Conservation (phyloP, 2,113 vertebrate species). For the Ariopsis seemanni region DNA sequence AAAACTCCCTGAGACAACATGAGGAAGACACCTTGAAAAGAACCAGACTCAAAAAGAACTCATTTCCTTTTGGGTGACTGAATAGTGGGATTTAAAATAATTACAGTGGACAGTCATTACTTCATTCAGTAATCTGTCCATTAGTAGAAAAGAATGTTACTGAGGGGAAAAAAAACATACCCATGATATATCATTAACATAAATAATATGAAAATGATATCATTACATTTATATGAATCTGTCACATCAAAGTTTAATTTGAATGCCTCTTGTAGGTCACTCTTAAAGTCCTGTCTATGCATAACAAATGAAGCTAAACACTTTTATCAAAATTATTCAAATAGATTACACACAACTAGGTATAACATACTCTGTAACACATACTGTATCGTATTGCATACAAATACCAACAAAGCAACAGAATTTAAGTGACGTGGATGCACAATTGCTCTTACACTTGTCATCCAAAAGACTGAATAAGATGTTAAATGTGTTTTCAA, state of each 20-base stretch:
- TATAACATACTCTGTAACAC: neutral
- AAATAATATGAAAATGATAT: constrained; percentile 9
- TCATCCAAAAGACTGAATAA: neutral
- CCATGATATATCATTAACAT: neutral
- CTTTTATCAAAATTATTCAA: neutral
- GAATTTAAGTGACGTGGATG: neutral
- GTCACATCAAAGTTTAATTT: neutral
- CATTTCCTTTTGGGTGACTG: neutral
- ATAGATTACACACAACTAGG: neutral
- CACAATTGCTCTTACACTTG: neutral
- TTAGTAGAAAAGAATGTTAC: neutral
- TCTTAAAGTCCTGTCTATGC: neutral
- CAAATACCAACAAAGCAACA: neutral
- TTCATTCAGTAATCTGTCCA: neutral
- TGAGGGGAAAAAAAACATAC: neutral
- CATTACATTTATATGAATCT: neutral
- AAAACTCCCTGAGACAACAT: neutral
- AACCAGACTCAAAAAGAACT: neutral
- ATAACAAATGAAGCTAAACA: neutral
- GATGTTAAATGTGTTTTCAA: neutral
- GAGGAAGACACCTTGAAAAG: neutral
- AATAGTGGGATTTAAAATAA: neutral
- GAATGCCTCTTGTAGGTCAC: neutral
- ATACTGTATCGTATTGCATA: neutral
- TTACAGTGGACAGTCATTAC: neutral